These are phyloP conservation scores for Poecilia wingei DNA, from an alignment of 2,797 vertebrate genomes.

Conservation along the genomic window DNA sequence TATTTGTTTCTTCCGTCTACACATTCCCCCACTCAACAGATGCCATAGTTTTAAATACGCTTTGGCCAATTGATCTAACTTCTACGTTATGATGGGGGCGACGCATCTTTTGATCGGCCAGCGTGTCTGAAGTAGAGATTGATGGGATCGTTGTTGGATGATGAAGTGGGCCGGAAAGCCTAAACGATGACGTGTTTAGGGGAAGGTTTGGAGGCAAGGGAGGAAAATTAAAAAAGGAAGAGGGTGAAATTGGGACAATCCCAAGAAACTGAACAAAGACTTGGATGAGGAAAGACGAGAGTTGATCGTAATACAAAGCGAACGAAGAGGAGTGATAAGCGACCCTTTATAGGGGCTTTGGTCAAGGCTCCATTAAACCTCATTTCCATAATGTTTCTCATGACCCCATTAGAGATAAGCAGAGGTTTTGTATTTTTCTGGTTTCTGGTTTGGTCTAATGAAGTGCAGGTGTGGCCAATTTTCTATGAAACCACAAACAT, in stretches of 20 bases:
- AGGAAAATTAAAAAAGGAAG: not conserved
- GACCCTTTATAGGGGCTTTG: slow-evolving; percentile 48
- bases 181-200: slow-evolving; percentile 28
- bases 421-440: slow-evolving; percentile 53
- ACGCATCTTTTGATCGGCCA: slow-evolving; percentile 60
- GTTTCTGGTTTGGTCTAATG: too few relatives aligned
- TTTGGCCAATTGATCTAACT: slow-evolving; percentile 50
- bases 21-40: slow-evolving; percentile 30
- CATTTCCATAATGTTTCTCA: slow-evolving; percentile 78
- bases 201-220: slow-evolving; percentile 19
- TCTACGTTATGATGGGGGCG: slow-evolving; percentile 44
- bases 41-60: slow-evolving; percentile 37
- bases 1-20: slow-evolving; percentile 26
- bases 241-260: slow-evolving; percentile 14
- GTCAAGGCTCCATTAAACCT: slow-evolving; percentile 66
- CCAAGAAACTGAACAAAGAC: slow-evolving; percentile 17
- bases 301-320: slow-evolving; percentile 10
- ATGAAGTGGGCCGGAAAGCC: not conserved
- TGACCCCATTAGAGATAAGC: slow-evolving; percentile 69
- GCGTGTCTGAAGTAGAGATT: slow-evolving; percentile 44
- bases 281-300: slow-evolving; percentile 11
- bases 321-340: slow-evolving; percentile 35
- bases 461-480: too few relatives aligned
- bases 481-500: too few relatives aligned
- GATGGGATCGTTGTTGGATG: slow-evolving; percentile 39